phyloP scores from a whole-genome alignment of 2,797 vertebrate species.

The Poeciliopsis presidionis region DNA sequence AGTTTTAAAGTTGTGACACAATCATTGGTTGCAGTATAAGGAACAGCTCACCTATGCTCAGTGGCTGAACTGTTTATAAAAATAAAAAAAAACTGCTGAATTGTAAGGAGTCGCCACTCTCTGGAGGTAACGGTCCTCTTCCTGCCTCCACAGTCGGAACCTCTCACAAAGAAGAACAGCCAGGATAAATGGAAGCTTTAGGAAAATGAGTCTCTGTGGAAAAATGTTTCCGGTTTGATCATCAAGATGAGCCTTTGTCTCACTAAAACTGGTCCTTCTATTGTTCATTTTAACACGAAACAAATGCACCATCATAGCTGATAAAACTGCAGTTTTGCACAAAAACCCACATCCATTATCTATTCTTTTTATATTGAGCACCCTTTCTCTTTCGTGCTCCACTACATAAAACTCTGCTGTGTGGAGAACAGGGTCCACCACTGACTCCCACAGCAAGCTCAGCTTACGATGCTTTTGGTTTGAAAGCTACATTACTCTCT shows the following conservation, averaged over 20 bases:
- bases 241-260: background rate
- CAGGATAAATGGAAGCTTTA: background rate
- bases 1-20: background rate
- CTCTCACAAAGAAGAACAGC: background rate
- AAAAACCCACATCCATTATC: background rate
- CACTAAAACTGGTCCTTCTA: background rate
- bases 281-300: background rate
- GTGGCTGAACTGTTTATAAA: background rate
- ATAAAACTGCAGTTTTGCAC: slow-evolving; percentile 3
- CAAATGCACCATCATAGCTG: background rate
- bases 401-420: background rate
- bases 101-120: background rate
- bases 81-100: background rate
- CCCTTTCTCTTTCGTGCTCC: background rate
- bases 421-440: background rate
- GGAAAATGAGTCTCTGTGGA: background rate
- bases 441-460: slow-evolving; percentile 2
- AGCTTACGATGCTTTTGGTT: slow-evolving; percentile 1
- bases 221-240: background rate
- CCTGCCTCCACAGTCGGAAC: background rate
- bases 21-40: background rate
- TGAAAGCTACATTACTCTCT: background rate
- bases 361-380: background rate
- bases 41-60: background rate
- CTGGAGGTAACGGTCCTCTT: background rate